A percentile compares a stretch with the other conserved stretches of the same genome.
Evolutionary conservation across 2,113 vertebrate species (phyloP).

Genomic region (Pterophyllum scalare): DNA sequence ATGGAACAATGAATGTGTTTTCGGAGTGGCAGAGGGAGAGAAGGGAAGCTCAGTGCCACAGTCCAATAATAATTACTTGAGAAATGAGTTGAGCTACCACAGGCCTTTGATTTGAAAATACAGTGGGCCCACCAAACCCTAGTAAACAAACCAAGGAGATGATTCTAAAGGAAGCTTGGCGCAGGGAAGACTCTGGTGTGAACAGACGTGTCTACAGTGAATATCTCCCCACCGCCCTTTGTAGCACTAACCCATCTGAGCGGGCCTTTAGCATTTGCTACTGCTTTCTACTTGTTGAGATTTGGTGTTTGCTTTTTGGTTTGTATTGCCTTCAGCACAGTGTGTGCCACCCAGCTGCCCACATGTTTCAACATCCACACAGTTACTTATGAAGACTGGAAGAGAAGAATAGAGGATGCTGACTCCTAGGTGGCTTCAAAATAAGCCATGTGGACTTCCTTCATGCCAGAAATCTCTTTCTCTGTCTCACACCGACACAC

Average conservation of each 20-base stretch:
- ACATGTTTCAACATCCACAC: conserved; percentile 10
- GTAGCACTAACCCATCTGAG: not conserved
- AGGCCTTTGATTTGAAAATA: too few relatives aligned
- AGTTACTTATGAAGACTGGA: not conserved
- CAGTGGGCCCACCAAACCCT: too few relatives aligned
- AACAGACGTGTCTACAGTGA: not conserved
- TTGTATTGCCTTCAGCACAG: not conserved
- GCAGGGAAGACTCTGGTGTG: not conserved
- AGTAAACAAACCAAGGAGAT: too few relatives aligned
- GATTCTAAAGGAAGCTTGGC: too few relatives aligned
- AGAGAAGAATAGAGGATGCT: not conserved
- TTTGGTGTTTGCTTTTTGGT: not conserved
- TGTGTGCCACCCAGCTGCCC: conserved; percentile 8
- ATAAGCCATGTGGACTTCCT: conserved; percentile 40
- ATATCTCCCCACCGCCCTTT: not conserved
- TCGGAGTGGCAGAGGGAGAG: too few relatives aligned
- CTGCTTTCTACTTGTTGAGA: not conserved
- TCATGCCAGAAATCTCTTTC: conserved; percentile 3
- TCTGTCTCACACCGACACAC: not conserved
- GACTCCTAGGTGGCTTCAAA: conserved; percentile 36
- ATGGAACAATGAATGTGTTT: too few relatives aligned
- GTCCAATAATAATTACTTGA: too few relatives aligned
- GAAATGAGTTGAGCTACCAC: too few relatives aligned
- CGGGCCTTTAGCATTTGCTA: not conserved
- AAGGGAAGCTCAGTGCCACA: too few relatives aligned